Evolutionary conservation across 2,797 vertebrate species (phyloP).

Genomic region (Paedocypris micromegethes): DNA sequence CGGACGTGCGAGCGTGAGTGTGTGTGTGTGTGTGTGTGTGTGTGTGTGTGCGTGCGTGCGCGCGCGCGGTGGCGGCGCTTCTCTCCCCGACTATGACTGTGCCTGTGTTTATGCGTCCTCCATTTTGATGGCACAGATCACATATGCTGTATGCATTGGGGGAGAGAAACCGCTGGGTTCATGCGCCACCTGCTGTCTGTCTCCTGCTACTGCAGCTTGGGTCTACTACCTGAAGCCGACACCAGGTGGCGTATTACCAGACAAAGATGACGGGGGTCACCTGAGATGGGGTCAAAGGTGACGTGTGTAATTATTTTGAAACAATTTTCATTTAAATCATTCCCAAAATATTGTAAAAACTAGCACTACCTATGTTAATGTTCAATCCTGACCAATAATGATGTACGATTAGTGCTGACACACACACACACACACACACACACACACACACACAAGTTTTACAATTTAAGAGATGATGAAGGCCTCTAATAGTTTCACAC

Average conservation of each 20-base stretch:
- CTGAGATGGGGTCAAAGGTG: constrained; percentile 9
- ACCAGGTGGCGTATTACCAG: constrained; percentile 32
- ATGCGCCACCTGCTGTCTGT: constrained; percentile 38
- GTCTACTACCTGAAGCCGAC: constrained; percentile 38
- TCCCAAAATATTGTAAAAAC: no score
- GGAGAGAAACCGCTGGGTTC: constrained; percentile 19
- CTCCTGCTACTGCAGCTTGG: constrained; percentile 31
- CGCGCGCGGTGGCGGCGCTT: not conserved
- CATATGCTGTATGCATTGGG: constrained; percentile 42
- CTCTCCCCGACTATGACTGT: constrained; percentile 26
- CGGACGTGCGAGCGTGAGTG: constrained; percentile 3
- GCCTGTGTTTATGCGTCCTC: constrained; percentile 44
- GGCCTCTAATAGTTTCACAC: constrained; percentile 17
- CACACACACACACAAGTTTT: no score
- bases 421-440: no score
- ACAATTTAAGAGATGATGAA: no score
- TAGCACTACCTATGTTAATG: no score
- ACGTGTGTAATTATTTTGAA: constrained; percentile 8
- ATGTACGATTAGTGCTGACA: no score
- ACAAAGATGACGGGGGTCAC: constrained; percentile 7
- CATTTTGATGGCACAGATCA: constrained; percentile 54
- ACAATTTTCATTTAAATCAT: no score
- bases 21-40: no score
- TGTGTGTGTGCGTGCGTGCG: no score
- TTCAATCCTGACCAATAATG: no score